Evolutionary conservation across 1,140 invertebrate genomes (phyloP).

Genomic region (Atopsyche davidsoni): DNA sequence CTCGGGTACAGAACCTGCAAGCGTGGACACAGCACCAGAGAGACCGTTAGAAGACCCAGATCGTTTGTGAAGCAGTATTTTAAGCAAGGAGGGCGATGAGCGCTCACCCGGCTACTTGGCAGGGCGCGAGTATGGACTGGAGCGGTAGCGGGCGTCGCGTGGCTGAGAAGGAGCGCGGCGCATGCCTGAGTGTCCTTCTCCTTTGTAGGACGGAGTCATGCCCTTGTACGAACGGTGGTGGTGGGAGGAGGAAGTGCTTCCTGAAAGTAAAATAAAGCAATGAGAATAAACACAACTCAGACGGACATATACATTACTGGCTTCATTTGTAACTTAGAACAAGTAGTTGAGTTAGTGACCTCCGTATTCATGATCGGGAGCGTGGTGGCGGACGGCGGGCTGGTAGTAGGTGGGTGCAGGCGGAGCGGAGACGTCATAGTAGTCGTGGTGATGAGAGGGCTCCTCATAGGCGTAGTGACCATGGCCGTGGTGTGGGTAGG

Average conservation of each 20-base stretch:
- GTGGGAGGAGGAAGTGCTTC: slow-evolving; percentile 26
- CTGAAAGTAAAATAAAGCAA: slow-evolving; percentile 11
- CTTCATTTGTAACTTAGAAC: no score
- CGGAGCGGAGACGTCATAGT: slow-evolving; percentile 15
- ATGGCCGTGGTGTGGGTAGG: slow-evolving; percentile 10
- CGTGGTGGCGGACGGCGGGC: slow-evolving; percentile 22
- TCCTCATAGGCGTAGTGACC: slow-evolving; percentile 13
- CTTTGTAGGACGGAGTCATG: slow-evolving; percentile 19
- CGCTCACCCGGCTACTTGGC: slow-evolving; percentile 23
- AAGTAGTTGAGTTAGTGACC: no score
- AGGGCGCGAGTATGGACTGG: slow-evolving; percentile 28
- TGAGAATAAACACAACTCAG: no score
- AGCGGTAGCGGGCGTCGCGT: slow-evolving; percentile 27
- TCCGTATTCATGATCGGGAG: slow-evolving; percentile 26
- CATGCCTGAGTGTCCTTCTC: slow-evolving; percentile 19
- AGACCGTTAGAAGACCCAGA: no score
- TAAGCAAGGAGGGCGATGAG: no score
- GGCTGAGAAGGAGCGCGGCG: slow-evolving; percentile 18
- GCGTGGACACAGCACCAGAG: no score
- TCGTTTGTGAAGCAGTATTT: no score
- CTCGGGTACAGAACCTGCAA: no score
- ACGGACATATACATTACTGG: no score
- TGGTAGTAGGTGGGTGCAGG: slow-evolving; percentile 19
- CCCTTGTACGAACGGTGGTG: slow-evolving; percentile 28
- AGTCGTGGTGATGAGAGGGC: slow-evolving; percentile 8